Base-by-base conservation (phyloP, 1,140 invertebrate species). In the Phthorimaea operculella region DNA sequence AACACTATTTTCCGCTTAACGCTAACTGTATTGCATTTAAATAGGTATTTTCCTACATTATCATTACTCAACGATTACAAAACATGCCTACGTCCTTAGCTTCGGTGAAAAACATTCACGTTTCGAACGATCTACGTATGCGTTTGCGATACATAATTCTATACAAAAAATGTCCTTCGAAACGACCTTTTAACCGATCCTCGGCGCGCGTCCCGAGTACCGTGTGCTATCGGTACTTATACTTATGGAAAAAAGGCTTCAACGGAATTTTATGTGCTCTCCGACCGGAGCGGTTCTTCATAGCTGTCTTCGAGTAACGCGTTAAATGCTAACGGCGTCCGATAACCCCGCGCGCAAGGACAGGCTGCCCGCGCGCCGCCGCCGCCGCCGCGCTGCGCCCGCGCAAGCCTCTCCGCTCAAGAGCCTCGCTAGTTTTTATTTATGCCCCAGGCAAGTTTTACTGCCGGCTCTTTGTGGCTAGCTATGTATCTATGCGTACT, bases 311-410 rank as follows among this genome's bases (percentile, higher is more conserved):
- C 59, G 65, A 74, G 71, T 71, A 78, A 79, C 65, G 63, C 65
- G 67, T 74, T 84, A 81, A 83, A 84, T 84, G 81, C 70, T 84
- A 84, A 69, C 69, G 60, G 73, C 71, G 81, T 74, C 63, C 81
- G 73, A 83, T 84, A 81, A 84, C 79, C 81, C 73, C 79, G 68
- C 52, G 45, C 67, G 65, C 77, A 77, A 78, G 78, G 78, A 81
- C 78, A 75, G 51, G 54, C 71, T 76, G 72, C 72, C 63, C 44
- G 44, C 14, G 8, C 39, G 44, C 16, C 44, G 14, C 63, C 61
- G 70, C 63, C 63, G 72, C 59, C 64, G 68, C 63, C 44, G 44
- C 14, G 1, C 39, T 11, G 8, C 44, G 14, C 8, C 12, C 16
- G n/a, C 14, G 11, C 44, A 28, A 28, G 21, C 21, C 21, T 28